Conservation (phyloP, 2,888 invertebrate species). For the Lacanobia wlatinum region DNA sequence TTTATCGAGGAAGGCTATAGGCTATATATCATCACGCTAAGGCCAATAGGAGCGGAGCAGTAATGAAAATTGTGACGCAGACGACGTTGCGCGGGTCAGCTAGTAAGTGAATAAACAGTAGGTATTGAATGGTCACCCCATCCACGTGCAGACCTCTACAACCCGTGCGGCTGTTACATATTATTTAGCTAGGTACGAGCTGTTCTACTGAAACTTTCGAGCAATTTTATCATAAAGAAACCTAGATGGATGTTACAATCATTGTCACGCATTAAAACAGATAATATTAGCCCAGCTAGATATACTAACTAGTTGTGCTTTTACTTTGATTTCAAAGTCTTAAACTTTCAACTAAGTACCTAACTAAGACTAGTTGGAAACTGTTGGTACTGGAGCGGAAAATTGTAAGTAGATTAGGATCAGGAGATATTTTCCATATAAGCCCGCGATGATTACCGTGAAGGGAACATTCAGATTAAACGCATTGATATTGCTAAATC, state of each 20-base stretch:
- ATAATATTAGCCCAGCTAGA: not conserved
- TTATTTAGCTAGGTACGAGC: too few species aligned
- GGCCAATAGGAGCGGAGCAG: too few species aligned
- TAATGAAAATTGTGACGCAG: too few species aligned
- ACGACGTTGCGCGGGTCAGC: too few species aligned
- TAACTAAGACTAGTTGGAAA: conserved; percentile 20
- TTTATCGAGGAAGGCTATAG: too few species aligned
- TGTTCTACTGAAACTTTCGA: conserved; percentile 3
- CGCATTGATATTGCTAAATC: conserved; percentile 5
- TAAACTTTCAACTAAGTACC: conserved; percentile 13
- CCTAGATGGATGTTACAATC: not conserved
- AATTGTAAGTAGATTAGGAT: conserved; percentile 42
- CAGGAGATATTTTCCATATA: conserved; percentile 39
- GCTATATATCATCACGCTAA: too few species aligned
- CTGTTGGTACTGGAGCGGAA: conserved; percentile 44
- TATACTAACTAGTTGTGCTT: conserved; percentile 38
- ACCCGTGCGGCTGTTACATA: too few species aligned
- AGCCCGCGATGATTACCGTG: conserved; percentile 17
- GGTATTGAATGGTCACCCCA: too few species aligned
- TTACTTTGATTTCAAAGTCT: conserved; percentile 29
- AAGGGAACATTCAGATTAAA: conserved; percentile 11
- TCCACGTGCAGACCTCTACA: too few species aligned
- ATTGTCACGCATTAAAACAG: conserved; percentile 24
- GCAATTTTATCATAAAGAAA: not conserved
- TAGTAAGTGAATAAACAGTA: too few species aligned